Conservation (phyloP, 2,113 vertebrate species). For the Pomatostomus ruficeps region DNA sequence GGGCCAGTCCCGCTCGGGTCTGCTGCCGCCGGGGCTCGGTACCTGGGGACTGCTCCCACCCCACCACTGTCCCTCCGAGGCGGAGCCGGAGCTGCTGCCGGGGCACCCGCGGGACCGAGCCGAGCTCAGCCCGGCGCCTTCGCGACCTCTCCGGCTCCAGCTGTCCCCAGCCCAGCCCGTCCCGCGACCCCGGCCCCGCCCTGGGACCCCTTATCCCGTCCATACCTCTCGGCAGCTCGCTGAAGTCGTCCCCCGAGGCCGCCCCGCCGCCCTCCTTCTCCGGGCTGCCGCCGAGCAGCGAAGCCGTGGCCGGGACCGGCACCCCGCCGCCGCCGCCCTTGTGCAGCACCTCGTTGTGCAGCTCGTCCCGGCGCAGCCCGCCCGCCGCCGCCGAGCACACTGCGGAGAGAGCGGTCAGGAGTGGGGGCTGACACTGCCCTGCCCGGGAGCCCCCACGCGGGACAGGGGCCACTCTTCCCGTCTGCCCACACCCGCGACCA, state of each 20-base stretch:
- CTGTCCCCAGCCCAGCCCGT: too few species aligned
- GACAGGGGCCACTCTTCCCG: neutral
- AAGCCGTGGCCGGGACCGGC: slow-evolving; percentile 10
- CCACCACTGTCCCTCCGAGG: neutral
- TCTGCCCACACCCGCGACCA: neutral
- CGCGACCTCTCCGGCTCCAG: neutral
- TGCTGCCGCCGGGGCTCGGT: neutral
- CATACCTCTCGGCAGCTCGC: slow-evolving; percentile 31
- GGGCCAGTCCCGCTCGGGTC: neutral
- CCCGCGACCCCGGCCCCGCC: too few species aligned
- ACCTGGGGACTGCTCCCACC: too few species aligned
- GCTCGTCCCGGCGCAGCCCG: slow-evolving; percentile 51
- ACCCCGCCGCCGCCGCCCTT: neutral
- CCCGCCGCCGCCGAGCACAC: slow-evolving; percentile 53
- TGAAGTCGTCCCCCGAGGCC: slow-evolving; percentile 28
- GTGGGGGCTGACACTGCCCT: neutral
- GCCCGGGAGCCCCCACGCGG: neutral
- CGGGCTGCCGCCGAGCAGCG: slow-evolving; percentile 16
- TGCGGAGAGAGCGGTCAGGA: neutral
- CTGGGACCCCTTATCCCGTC: too few species aligned
- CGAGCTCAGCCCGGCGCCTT: neutral
- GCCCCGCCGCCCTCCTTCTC: slow-evolving; percentile 1
- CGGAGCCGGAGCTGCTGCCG: neutral
- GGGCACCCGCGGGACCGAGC: neutral
- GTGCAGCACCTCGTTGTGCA: slow-evolving; percentile 59